phyloP scores from a whole-genome alignment of 2,888 invertebrate species.

The Leistus spinibarbis region DNA sequence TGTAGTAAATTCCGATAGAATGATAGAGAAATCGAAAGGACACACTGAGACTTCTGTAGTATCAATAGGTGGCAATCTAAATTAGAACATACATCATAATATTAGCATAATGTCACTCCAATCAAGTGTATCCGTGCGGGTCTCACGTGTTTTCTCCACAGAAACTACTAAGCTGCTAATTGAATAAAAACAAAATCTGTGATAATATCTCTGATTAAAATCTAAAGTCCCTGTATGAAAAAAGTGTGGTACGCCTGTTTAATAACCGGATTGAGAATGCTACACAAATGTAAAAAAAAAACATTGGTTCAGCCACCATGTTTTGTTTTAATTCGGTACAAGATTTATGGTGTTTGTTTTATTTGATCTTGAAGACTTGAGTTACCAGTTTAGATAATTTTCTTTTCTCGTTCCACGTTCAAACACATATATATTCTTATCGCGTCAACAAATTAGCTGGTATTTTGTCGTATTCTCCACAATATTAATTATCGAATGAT shows the following conservation, averaged over 20 bases:
- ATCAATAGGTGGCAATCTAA: too few species aligned
- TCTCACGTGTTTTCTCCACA: too few species aligned
- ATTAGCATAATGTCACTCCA: too few species aligned
- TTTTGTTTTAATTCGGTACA: neutral
- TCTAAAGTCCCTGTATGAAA: neutral
- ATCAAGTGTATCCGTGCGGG: too few species aligned
- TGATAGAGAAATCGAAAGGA: too few species aligned
- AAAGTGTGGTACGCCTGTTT: neutral
- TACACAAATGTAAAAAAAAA: conserved; percentile 9
- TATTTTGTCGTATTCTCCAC: neutral
- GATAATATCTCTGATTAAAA: neutral
- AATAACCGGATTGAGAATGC: conserved; percentile 7
- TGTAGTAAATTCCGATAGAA: too few species aligned
- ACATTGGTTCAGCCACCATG: neutral
- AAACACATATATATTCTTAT: conserved; percentile 16
- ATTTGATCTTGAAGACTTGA: conserved; percentile 11
- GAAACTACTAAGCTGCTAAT: neutral
- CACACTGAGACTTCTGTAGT: too few species aligned
- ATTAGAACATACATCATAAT: too few species aligned
- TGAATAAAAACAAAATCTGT: neutral
- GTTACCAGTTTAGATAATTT: conserved; percentile 17
- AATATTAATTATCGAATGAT: neutral
- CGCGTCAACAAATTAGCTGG: conserved; percentile 34
- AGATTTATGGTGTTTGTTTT: conserved; percentile 21
- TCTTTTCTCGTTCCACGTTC: neutral